A percentile compares a stretch with the other conserved stretches of the same genome.
These are phyloP conservation scores for Ashinkailepas kermadecensis DNA, from an alignment of 2,888 invertebrate genomes.

Conservation along the genomic window DNA sequence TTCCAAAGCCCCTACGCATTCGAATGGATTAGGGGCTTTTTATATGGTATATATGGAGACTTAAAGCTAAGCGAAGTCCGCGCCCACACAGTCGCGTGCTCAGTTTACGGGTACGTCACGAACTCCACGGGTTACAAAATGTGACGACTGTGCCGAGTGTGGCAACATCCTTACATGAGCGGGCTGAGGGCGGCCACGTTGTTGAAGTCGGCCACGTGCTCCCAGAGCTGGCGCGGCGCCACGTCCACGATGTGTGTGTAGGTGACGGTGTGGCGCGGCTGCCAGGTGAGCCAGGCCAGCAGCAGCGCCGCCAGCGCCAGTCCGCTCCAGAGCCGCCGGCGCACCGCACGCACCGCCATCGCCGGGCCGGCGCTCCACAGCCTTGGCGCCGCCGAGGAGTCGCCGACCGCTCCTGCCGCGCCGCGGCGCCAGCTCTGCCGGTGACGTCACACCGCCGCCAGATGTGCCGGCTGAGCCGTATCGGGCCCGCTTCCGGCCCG, in stretches of 20 bases:
- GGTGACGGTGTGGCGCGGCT: not conserved
- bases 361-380: too few relatives aligned
- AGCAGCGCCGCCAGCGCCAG: not conserved
- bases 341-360: not conserved
- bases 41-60: too few relatives aligned
- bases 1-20: too few relatives aligned
- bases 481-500: not conserved
- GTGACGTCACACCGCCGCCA: not conserved
- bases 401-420: not conserved
- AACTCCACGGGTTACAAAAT: too few relatives aligned
- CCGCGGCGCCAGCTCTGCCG: not conserved
- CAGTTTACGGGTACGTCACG: too few relatives aligned
- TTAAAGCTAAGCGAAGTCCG: too few relatives aligned
- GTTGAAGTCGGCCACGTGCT: constrained; percentile 17
- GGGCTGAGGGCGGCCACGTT: not conserved
- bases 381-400: not conserved
- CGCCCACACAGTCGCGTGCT: too few relatives aligned
- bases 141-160: too few relatives aligned
- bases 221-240: constrained; percentile 3
- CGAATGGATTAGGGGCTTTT: too few relatives aligned
- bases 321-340: not conserved
- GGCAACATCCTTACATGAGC: not conserved
- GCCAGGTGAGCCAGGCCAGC: not conserved
- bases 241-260: not conserved
- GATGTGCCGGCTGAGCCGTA: not conserved